Base-by-base conservation (phyloP, 1,140 invertebrate genomes). In the Littorina saxatilis region DNA sequence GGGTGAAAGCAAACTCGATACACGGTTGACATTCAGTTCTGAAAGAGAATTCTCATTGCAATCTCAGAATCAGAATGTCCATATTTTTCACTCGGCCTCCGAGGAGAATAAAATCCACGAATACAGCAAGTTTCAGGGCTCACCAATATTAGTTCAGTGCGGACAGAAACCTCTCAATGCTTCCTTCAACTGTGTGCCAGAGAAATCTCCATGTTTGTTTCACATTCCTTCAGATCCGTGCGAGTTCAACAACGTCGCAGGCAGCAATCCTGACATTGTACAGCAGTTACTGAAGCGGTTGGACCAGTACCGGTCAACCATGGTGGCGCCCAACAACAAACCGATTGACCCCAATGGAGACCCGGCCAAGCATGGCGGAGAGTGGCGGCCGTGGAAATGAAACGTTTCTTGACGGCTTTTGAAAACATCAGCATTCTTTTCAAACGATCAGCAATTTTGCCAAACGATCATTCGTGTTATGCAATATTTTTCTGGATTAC, bases 211-310 rank as follows among this genome's bases (percentile, higher is more conserved):
- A 0, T 98, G 97, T 89, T 93, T 99, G 0, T 97, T 96, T 88
- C 95, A 98, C 90, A 93, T 98, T 23, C 87, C 92, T 1, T 86
- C 93, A 32, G 97, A 99, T 93, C 97, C 97, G 7, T 99, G 97
- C 90, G 97, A 99, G 93, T 93, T 92, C 27, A 94, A 94, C 74
- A 97, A 98, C 91, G 88, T 98, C 1, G 95, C 96, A 0, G 52
- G 61, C 17, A 13, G n/a, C 2, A 50, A 84, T 23, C 83, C 83
- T 35, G 83, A 76, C n/a, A 52, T 85, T 61, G 84, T 96, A 0
- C 84, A 93, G 5, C 82, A 92, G 0, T 83, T 98, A 50, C 79
- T 94, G 58, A 84, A 92, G 3, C 58, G 84, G n/a, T 72, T 89
- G 23, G 32, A 78, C 20, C n/a, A 83, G 66, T 87, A 86, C 75